A percentile compares a stretch with the other conserved stretches of the same genome.
Conservation (phyloP, 2,888 invertebrate genomes). For the Mayetiola destructor region DNA sequence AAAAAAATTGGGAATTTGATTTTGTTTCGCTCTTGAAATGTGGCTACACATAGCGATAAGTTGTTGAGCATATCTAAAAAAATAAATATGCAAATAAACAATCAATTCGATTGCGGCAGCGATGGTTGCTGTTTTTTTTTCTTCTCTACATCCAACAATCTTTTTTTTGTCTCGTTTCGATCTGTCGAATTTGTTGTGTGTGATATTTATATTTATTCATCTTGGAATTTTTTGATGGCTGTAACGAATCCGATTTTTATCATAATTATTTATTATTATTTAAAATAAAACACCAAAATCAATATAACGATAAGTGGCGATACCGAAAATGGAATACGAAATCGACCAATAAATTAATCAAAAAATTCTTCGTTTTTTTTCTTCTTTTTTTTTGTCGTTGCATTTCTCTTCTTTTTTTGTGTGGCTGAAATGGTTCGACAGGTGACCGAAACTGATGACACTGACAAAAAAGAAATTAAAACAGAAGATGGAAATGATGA, state of each 20-base stretch:
- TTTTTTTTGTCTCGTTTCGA: background rate
- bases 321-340: background rate
- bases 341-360: background rate
- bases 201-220: too few species aligned
- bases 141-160: too few species aligned
- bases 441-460: conserved; percentile 9
- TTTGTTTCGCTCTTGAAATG: too few species aligned
- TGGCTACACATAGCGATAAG: too few species aligned
- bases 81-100: conserved; percentile 7
- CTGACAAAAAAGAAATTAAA: conserved; percentile 4
- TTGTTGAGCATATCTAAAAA: background rate
- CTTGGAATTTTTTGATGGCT: too few species aligned
- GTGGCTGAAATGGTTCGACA: background rate
- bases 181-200: too few species aligned
- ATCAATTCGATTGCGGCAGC: conserved; percentile 3
- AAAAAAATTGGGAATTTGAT: too few species aligned
- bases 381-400: background rate
- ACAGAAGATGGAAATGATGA: background rate
- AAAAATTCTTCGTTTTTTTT: background rate
- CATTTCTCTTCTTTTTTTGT: background rate
- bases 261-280: conserved; percentile 13
- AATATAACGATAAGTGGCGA: conserved; percentile 2
- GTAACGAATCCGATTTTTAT: background rate
- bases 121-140: background rate
- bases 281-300: conserved; percentile 12